These are phyloP conservation scores for Phoenicopterus ruber DNA, from an alignment of 2,113 vertebrate genomes.

Conservation along the genomic window DNA sequence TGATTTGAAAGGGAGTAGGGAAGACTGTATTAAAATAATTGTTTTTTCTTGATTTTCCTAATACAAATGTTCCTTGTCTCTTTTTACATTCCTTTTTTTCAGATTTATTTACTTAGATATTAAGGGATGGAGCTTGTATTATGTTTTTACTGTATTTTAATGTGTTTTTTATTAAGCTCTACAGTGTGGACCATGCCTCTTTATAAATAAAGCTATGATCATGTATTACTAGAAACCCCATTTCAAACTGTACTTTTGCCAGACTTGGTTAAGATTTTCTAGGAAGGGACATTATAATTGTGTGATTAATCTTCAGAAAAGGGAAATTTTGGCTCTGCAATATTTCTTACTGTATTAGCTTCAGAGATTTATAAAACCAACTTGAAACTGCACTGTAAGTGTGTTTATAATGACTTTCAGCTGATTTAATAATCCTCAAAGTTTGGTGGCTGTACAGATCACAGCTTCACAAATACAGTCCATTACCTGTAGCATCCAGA, in stretches of 20 bases:
- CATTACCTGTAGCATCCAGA: constrained; percentile 47
- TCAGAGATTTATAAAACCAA: constrained; percentile 52
- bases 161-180: constrained; percentile 25
- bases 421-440: constrained; percentile 61
- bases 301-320: constrained; percentile 61
- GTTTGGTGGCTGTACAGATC: constrained; percentile 31
- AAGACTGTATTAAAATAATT: not conserved
- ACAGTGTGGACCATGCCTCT: not conserved
- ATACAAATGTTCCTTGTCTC: not conserved
- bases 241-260: constrained; percentile 42
- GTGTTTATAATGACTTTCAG: constrained; percentile 58
- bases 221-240: constrained; percentile 31
- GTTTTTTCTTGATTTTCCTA: not conserved
- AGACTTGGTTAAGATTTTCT: constrained; percentile 32
- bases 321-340: constrained; percentile 24
- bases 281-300: constrained; percentile 42
- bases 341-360: constrained; percentile 47
- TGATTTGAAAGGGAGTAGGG: not conserved
- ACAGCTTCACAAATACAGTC: constrained; percentile 13
- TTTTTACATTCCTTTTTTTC: not conserved
- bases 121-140: not conserved
- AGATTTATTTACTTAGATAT: not conserved
- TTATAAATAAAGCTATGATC: constrained; percentile 21
- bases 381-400: constrained; percentile 45
- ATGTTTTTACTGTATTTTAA: constrained; percentile 38